Conservation (phyloP, 1,140 invertebrate genomes). For the Gonatopus flavifemur region DNA sequence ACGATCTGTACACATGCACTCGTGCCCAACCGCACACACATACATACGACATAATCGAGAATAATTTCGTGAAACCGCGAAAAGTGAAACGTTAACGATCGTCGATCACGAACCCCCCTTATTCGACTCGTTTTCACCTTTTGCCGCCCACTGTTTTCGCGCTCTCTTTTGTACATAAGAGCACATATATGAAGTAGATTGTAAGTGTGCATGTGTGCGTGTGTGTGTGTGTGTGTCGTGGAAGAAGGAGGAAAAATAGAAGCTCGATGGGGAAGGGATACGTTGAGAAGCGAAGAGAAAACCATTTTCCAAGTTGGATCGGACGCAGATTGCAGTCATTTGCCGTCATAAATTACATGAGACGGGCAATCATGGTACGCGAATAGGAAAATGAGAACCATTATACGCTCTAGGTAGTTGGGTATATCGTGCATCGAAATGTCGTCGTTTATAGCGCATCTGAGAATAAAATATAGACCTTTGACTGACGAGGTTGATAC, state of each 20-base stretch:
- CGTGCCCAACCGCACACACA: too few relatives aligned
- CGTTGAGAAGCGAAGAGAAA: neutral
- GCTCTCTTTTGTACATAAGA: constrained; percentile 38
- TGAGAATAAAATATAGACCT: too few relatives aligned
- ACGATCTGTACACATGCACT: too few relatives aligned
- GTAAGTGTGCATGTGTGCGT: too few relatives aligned
- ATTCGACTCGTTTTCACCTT: constrained; percentile 34
- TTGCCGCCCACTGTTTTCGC: too few relatives aligned
- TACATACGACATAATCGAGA: constrained; percentile 32
- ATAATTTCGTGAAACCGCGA: constrained; percentile 38
- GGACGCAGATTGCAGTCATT: constrained; percentile 35
- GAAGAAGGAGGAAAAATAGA: neutral
- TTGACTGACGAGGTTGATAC: too few relatives aligned
- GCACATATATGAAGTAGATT: too few relatives aligned
- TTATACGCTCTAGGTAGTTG: too few relatives aligned
- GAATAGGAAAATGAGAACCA: constrained; percentile 25
- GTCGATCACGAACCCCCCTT: constrained; percentile 35
- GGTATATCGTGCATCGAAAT: too few relatives aligned
- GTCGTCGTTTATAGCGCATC: too few relatives aligned
- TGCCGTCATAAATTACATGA: constrained; percentile 33
- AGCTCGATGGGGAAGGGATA: neutral
- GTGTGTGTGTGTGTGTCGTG: constrained; percentile 9
- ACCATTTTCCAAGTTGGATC: constrained; percentile 32
- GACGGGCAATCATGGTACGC: constrained; percentile 24
- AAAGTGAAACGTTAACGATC: constrained; percentile 39